phyloP scores from a whole-genome alignment of 2,888 invertebrate genomes.

The Plagodis pulveraria region DNA sequence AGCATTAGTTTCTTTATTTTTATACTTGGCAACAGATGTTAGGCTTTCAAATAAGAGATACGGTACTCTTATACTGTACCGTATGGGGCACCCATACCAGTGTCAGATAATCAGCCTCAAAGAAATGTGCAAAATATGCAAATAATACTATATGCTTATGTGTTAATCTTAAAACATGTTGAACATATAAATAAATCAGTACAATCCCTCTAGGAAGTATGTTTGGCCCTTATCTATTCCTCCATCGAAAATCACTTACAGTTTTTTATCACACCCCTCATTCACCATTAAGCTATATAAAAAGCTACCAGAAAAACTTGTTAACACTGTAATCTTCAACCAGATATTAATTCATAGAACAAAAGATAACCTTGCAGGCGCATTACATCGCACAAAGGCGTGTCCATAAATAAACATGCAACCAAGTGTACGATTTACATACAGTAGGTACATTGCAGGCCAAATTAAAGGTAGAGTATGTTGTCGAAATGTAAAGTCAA shows the following conservation, averaged over 20 bases:
- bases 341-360: slow-evolving; percentile 44
- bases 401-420: slow-evolving; percentile 52
- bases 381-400: slow-evolving; percentile 46
- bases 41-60: no score
- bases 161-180: no score
- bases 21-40: no score
- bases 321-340: slow-evolving; percentile 43
- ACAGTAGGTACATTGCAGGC: slow-evolving; percentile 16
- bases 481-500: slow-evolving; percentile 9
- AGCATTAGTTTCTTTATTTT: no score
- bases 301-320: slow-evolving; percentile 30
- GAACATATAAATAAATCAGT: no score
- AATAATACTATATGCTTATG: no score
- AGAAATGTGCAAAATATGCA: no score
- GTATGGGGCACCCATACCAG: no score
- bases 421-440: slow-evolving; percentile 34
- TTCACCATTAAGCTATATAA: slow-evolving; percentile 12
- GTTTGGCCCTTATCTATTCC: slow-evolving; percentile 9
- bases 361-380: slow-evolving; percentile 53
- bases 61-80: no score
- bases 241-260: not conserved
- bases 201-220: slow-evolving; percentile 11
- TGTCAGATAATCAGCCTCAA: no score
- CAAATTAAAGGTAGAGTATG: slow-evolving; percentile 11
- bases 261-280: slow-evolving; percentile 3